Conservation (phyloP, 2,797 vertebrate species). For the Gephyroberyx darwinii region DNA sequence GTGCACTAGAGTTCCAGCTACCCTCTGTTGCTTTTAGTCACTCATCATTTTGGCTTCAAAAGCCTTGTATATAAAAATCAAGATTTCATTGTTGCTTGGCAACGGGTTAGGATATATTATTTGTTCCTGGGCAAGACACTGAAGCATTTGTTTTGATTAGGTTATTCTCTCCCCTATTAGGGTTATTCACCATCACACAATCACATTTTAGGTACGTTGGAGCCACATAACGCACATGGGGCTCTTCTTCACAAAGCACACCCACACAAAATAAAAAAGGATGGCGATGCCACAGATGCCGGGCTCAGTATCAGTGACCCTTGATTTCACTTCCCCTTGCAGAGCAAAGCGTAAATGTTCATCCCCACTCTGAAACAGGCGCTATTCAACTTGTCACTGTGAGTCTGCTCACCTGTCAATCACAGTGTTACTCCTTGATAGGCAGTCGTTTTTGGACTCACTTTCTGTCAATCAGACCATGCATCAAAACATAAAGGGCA, state of each 20-base stretch:
- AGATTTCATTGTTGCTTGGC: slow-evolving; percentile 77
- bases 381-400: slow-evolving; percentile 18
- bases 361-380: slow-evolving; percentile 11
- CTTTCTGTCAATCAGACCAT: slow-evolving; percentile 26
- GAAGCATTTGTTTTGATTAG: slow-evolving; percentile 67
- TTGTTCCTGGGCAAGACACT: slow-evolving; percentile 53
- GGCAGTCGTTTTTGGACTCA: not conserved
- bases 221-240: not conserved
- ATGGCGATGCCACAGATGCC: slow-evolving; percentile 2
- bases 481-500: not conserved
- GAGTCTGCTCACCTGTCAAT: slow-evolving; percentile 44
- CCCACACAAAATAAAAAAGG: slow-evolving; percentile 10
- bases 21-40: slow-evolving; percentile 40
- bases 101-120: slow-evolving; percentile 67
- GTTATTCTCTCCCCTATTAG: slow-evolving; percentile 45
- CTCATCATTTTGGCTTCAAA: slow-evolving; percentile 52
- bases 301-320: not conserved
- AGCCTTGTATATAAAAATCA: slow-evolving; percentile 54
- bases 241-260: not conserved
- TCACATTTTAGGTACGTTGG: slow-evolving; percentile 15
- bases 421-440: slow-evolving; percentile 24
- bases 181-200: slow-evolving; percentile 21
- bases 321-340: slow-evolving; percentile 25
- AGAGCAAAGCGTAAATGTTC: slow-evolving; percentile 27
- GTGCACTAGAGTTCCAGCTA: slow-evolving; percentile 19